Evolutionary conservation across 53 echinoderm and acorn worm species (phyloP).

Genomic region (Paelopatides confundens): DNA sequence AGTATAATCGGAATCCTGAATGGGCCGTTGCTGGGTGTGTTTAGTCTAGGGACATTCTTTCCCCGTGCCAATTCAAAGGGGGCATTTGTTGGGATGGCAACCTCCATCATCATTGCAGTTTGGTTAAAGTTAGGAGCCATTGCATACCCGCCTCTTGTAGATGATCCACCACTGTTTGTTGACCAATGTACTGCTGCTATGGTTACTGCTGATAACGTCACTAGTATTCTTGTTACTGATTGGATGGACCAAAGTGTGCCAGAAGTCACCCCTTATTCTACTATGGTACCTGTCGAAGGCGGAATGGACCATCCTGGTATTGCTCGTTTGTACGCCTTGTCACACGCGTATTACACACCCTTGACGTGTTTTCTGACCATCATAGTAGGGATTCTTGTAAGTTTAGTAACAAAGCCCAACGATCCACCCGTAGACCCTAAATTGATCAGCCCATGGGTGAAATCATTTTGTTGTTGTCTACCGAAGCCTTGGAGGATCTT

Average conservation of each 20-base stretch:
- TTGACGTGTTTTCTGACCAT: slow-evolving; percentile 63
- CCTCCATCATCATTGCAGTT: background rate
- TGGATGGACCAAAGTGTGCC: background rate
- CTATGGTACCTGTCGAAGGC: background rate
- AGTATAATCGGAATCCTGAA: slow-evolving; percentile 25
- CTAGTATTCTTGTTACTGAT: background rate
- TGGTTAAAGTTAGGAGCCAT: slow-evolving; percentile 34
- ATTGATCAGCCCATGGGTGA: background rate
- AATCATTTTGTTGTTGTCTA: slow-evolving; percentile 2
- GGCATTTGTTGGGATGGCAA: background rate
- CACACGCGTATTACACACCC: slow-evolving; percentile 73
- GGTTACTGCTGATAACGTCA: background rate
- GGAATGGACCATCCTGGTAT: slow-evolving; percentile 33
- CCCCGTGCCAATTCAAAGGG: slow-evolving; percentile 31
- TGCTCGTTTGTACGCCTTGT: slow-evolving; percentile 62
- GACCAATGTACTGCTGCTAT: background rate
- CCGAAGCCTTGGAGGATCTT: background rate
- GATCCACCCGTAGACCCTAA: background rate
- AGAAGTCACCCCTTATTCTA: background rate
- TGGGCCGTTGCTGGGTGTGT: slow-evolving; percentile 27
- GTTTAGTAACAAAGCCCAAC: slow-evolving; percentile 45
- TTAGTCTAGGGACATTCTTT: slow-evolving; percentile 11
- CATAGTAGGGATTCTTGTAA: slow-evolving; percentile 64
- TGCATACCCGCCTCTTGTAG: slow-evolving; percentile 14
- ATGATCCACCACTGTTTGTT: slow-evolving; percentile 18